Evolutionary conservation across 2,113 vertebrate genomes (phyloP).

Genomic region (Sinocyclocheilus anshuiensis): DNA sequence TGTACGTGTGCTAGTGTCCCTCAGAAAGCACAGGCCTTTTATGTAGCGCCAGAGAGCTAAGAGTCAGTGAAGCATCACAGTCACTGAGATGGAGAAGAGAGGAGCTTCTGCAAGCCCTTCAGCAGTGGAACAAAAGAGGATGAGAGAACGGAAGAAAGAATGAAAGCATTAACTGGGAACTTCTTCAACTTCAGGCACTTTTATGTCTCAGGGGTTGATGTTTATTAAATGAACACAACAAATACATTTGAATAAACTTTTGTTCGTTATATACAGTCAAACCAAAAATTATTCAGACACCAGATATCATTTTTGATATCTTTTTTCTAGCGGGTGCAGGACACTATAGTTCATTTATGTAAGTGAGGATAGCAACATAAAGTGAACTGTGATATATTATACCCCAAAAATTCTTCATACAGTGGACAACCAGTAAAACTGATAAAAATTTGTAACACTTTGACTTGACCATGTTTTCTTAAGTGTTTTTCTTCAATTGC

Average conservation of each 20-base stretch:
- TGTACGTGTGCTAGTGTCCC: neutral
- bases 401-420: no score
- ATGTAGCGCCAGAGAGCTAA: slow-evolving; percentile 36
- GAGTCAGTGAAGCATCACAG: neutral
- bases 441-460: no score
- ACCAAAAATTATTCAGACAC: no score
- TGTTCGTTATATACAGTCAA: neutral
- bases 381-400: no score
- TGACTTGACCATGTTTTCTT: no score
- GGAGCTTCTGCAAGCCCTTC: slow-evolving; percentile 13
- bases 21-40: slow-evolving; percentile 37
- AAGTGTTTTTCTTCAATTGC: no score
- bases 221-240: neutral
- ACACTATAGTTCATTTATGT: no score
- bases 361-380: no score
- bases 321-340: no score
- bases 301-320: no score
- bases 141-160: neutral
- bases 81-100: neutral
- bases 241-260: neutral
- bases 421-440: no score
- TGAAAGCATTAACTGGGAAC: neutral
- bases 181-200: neutral
- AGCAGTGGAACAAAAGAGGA: neutral
- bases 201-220: neutral